Evolutionary conservation across 2,888 invertebrate genomes (phyloP).

Genomic region (Orthosia incerta): DNA sequence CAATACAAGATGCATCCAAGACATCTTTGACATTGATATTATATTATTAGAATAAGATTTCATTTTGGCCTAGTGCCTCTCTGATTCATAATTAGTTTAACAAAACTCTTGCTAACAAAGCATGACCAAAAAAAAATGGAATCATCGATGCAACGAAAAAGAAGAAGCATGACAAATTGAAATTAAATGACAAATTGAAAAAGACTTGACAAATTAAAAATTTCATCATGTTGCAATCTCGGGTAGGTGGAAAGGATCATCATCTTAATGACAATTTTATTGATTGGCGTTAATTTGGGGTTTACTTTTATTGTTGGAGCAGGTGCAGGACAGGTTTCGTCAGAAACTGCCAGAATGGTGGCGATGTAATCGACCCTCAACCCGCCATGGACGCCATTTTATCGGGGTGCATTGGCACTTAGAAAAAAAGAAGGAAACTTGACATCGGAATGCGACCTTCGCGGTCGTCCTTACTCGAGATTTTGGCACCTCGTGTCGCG

Average conservation of each 20-base stretch:
- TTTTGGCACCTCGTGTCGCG: constrained; percentile 78
- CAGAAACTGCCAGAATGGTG: constrained; percentile 43
- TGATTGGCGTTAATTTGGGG: constrained; percentile 21
- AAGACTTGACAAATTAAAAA: not conserved
- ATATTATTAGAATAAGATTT: not conserved
- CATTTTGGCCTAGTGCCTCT: not conserved
- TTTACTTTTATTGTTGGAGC: constrained; percentile 47
- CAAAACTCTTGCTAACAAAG: not conserved
- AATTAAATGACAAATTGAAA: constrained; percentile 7
- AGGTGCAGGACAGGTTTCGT: constrained; percentile 54
- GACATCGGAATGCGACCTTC: constrained; percentile 83
- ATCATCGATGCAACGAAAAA: too few species aligned
- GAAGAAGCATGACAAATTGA: not conserved
- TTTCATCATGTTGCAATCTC: not conserved
- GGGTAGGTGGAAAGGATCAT: constrained; percentile 6
- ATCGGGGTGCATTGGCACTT: constrained; percentile 75
- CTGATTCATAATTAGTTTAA: not conserved
- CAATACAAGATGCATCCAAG: not conserved
- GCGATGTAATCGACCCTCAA: constrained; percentile 60
- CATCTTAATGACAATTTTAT: constrained; percentile 41
- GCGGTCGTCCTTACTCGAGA: constrained; percentile 81
- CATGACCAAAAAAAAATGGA: not conserved
- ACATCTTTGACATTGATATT: not conserved
- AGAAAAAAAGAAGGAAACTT: constrained; percentile 71
- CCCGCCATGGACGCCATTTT: constrained; percentile 59